Evolutionary conservation across 2,797 vertebrate species (phyloP).

Genomic region (Malurus leucopterus): DNA sequence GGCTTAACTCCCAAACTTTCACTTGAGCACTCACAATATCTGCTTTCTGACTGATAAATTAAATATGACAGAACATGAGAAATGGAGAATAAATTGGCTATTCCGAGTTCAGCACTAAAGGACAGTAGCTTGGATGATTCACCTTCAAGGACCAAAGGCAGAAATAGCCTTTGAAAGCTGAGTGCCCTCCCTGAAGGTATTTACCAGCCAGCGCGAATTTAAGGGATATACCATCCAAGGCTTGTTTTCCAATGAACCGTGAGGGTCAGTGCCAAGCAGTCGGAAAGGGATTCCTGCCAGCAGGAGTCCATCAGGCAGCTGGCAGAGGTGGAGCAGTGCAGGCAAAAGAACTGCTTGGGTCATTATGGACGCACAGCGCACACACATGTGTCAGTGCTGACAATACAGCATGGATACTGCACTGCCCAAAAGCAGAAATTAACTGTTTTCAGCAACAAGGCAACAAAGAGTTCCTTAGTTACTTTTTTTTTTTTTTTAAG

Average conservation of each 20-base stretch:
- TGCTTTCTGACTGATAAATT: slow-evolving; percentile 18
- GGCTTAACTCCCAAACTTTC: not conserved
- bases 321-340: not conserved
- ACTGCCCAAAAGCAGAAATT: not conserved
- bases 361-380: fast-evolving
- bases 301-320: not conserved
- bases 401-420: not conserved
- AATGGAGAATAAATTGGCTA: not conserved
- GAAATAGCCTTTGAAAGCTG: not conserved
- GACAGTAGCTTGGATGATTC: not conserved
- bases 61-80: slow-evolving; percentile 2
- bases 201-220: not conserved
- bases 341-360: not conserved
- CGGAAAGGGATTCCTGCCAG: not conserved
- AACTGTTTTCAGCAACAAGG: not conserved
- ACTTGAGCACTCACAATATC: not conserved
- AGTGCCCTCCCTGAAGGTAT: not conserved
- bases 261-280: not conserved
- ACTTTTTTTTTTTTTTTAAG: not conserved
- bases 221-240: not conserved
- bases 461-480: fast-evolving
- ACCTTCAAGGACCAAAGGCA: slow-evolving; percentile 1
- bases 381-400: not conserved
- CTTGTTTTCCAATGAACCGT: not conserved
- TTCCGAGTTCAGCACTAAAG: not conserved